Conservation (phyloP, 1,140 invertebrate genomes). For the Frieseomelitta varia region DNA sequence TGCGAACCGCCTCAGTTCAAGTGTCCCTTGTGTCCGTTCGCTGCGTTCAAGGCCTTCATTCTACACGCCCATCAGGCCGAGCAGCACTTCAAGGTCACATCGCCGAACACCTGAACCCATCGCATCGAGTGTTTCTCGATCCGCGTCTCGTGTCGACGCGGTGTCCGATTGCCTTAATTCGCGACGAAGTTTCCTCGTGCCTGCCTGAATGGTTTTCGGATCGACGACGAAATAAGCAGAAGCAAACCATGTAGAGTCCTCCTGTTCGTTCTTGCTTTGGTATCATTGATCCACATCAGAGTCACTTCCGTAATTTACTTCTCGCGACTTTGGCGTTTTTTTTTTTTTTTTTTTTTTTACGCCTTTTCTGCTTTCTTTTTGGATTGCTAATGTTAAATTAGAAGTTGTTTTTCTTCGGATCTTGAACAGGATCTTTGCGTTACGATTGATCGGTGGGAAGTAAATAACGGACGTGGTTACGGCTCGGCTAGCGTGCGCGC, state of each 20-base stretch:
- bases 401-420: background rate
- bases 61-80: slow-evolving; percentile 81
- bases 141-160: slow-evolving; percentile 8
- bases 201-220: slow-evolving; percentile 1
- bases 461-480: background rate
- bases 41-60: slow-evolving; percentile 81
- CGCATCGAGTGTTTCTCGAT: background rate
- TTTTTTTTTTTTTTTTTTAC: too few species aligned
- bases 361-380: background rate
- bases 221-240: background rate
- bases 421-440: background rate
- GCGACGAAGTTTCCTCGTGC: slow-evolving; percentile 27
- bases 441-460: background rate
- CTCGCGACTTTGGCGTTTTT: background rate
- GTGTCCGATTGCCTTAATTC: slow-evolving; percentile 59
- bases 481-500: background rate
- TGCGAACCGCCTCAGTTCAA: slow-evolving; percentile 81
- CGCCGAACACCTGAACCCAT: slow-evolving; percentile 74
- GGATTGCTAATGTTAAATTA: too few species aligned
- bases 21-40: slow-evolving; percentile 79
- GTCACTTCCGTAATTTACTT: background rate
- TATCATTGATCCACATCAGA: background rate
- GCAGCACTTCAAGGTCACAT: slow-evolving; percentile 80
- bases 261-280: background rate
- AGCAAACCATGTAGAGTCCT: background rate